Base-by-base conservation (phyloP, 1,140 invertebrate genomes). In the Microplitis demolitor region DNA sequence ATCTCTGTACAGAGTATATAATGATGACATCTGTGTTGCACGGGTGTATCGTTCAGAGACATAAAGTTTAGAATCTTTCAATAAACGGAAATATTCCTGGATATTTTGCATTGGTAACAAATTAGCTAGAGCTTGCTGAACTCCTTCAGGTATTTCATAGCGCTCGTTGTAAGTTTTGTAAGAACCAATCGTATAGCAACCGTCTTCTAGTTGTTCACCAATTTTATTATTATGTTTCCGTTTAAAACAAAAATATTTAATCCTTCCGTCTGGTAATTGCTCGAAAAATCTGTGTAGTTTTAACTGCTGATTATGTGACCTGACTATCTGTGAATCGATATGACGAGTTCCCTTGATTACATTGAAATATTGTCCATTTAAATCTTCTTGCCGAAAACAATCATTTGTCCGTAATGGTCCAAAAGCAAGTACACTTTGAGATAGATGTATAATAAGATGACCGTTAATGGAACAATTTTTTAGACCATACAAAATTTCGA, bases 401-500 rank as follows among this genome's bases (percentile, higher is more conserved):
- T 77, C 66, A 16, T 72, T 62, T 34, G 71, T 67, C 75, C 76
- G 78, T 9, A 79, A 61, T 13, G 74, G 75, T 66, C 76, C 73
- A 58, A 75, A 60, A 11, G 31, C 64, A 16, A 39, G 9, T 8
- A 78, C 77, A 56, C 67, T 72, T 67, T 77, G 50, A 9, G 72
- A 13, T 51, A 78, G 70, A 72, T 78, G 77, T 14, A 77, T 56
- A 14, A 79, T 16, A 68, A 72, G 71, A 62, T 79, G 76, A 11
- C 78, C 66, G 66, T 79, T 79, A n/a, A 79, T 76, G 0, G 72
- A 73, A 56, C 72, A 76, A 72, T 72, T 76, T 69, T 66, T n/a
- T 14, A 75, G n/a, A 34, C 74, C 74, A 72, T 79, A 79, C n/a
- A 66, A 8, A 24, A 33, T 35, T 74, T 75, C 70, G 53, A 78